Evolutionary conservation across 23 tunicate genomes (phyloP).

Genomic region (Botrylloides violaceus): DNA sequence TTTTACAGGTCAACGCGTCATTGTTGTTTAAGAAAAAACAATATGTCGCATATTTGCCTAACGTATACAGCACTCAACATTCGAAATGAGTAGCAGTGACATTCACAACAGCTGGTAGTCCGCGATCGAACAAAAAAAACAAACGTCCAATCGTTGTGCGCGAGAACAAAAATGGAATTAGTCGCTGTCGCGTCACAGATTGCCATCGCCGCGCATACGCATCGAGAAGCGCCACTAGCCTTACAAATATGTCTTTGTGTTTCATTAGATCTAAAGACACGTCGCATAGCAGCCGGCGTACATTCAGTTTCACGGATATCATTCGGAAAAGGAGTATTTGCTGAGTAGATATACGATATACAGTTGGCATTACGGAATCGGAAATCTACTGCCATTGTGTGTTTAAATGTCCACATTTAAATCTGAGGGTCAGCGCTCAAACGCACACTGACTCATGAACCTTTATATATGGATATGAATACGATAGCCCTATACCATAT

Average conservation of each 20-base stretch:
- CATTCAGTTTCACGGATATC: too few relatives aligned
- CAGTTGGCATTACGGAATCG: too few relatives aligned
- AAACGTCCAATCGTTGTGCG: not conserved
- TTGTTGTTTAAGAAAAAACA: too few relatives aligned
- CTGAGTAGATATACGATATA: too few relatives aligned
- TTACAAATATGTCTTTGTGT: not conserved
- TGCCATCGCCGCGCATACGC: not conserved
- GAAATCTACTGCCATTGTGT: too few relatives aligned
- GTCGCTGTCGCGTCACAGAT: conserved; percentile 1
- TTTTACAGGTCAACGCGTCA: too few relatives aligned
- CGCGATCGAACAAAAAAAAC: not conserved
- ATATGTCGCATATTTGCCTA: not conserved
- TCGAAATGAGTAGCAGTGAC: not conserved
- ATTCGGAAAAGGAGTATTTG: too few relatives aligned
- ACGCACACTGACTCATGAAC: too few relatives aligned
- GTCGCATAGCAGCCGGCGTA: not conserved
- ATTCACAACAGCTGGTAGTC: not conserved
- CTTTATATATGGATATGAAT: too few relatives aligned
- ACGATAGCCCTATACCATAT: too few relatives aligned
- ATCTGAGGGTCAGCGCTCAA: too few relatives aligned
- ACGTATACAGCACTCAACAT: not conserved
- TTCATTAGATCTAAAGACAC: not conserved
- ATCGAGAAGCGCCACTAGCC: not conserved
- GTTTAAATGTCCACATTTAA: too few relatives aligned
- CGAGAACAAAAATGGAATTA: not conserved